These are phyloP conservation scores for Napeogenes inachia DNA, from an alignment of 2,888 invertebrate genomes.

Conservation along the genomic window DNA sequence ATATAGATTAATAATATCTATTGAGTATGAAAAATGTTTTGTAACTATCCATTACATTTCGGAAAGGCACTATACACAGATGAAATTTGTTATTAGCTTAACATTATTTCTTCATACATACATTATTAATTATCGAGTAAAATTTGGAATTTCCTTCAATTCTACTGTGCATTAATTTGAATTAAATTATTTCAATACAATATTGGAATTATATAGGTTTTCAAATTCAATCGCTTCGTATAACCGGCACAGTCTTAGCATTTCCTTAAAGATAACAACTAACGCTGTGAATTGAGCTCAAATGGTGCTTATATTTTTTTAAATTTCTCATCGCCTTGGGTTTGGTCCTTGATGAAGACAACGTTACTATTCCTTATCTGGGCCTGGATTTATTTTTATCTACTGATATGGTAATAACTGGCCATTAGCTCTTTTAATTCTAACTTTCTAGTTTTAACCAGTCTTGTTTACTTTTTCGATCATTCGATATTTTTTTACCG, in stretches of 20 bases:
- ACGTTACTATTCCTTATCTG: conserved; percentile 41
- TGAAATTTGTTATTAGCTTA: neutral
- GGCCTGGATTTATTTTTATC: conserved; percentile 42
- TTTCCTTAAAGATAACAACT: conserved; percentile 18
- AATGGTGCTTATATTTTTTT: conserved; percentile 9
- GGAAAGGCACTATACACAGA: conserved; percentile 4
- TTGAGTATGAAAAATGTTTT: neutral
- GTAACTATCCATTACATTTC: neutral
- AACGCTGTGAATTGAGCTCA: conserved; percentile 10
- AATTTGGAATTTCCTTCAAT: neutral
- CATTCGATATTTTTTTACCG: conserved; percentile 47
- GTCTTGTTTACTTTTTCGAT: conserved; percentile 48
- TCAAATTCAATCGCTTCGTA: neutral
- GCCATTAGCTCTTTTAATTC: conserved; percentile 53
- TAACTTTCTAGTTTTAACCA: conserved; percentile 61
- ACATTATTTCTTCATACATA: neutral
- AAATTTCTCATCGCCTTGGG: conserved; percentile 8
- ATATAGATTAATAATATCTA: neutral
- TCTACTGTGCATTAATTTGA: neutral
- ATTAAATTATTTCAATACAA: neutral
- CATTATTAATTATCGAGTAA: too few species aligned
- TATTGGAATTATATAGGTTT: neutral
- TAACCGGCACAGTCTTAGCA: conserved; percentile 24
- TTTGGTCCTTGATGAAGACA: conserved; percentile 64
- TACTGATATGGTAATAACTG: conserved; percentile 67